Evolutionary conservation across 2,113 vertebrate species (phyloP).

Genomic region (Notarius lentiginosus): DNA sequence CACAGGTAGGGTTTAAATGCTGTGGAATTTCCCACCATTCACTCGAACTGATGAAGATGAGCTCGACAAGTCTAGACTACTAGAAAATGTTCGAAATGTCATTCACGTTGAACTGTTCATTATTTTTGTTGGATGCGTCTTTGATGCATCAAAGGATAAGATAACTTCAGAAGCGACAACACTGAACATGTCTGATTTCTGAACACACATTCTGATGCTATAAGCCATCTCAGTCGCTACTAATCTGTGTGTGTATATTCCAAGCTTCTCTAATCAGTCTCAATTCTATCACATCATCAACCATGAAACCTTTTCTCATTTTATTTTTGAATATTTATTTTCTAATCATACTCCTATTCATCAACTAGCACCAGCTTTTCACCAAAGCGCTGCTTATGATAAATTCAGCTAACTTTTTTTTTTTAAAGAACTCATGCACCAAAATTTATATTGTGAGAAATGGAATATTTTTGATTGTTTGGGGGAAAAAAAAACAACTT

Average conservation of each 20-base stretch:
- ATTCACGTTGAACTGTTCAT: not conserved
- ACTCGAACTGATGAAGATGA: not conserved
- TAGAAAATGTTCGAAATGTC: not conserved
- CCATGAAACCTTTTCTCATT: not conserved
- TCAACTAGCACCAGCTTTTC: conserved; percentile 21
- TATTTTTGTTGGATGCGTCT: not conserved
- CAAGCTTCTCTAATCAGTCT: not conserved
- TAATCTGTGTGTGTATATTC: conserved; percentile 9
- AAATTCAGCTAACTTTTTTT: not conserved
- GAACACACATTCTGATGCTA: not conserved
- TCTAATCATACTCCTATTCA: not conserved
- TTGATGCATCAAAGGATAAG: not conserved
- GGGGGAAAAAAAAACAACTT: too few relatives aligned
- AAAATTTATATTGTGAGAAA: not conserved
- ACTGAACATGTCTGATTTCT: not conserved
- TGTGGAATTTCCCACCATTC: not conserved
- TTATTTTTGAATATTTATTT: conserved; percentile 13
- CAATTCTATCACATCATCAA: not conserved
- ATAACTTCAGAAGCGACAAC: not conserved
- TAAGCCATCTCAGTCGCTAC: not conserved
- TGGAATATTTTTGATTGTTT: not conserved
- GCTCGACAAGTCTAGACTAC: not conserved
- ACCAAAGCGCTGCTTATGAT: conserved; percentile 1
- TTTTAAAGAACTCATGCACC: not conserved
- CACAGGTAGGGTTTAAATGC: not conserved